A percentile compares a stretch with the other conserved stretches of the same genome.
These are phyloP conservation scores for Drosophila seclusa DNA, from an alignment of 2,888 invertebrate genomes.

Conservation along the genomic window DNA sequence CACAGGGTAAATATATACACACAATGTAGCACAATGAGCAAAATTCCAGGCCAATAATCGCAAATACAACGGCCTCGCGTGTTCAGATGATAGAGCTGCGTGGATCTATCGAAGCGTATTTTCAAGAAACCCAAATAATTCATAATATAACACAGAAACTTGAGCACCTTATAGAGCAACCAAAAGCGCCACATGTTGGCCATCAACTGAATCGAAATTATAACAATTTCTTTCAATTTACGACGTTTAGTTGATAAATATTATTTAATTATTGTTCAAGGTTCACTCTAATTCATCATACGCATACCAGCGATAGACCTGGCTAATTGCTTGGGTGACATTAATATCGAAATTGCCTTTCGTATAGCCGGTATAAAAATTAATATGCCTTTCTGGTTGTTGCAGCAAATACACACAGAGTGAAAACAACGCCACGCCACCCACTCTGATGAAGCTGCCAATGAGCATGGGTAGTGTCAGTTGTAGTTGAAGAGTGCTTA, in stretches of 20 bases:
- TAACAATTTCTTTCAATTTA: background rate
- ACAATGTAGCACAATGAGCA: constrained; percentile 9
- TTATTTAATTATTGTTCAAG: constrained; percentile 14
- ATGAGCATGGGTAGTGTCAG: constrained; percentile 36
- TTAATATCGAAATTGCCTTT: constrained; percentile 56
- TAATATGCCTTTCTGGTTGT: constrained; percentile 11
- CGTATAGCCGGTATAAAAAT: constrained; percentile 27
- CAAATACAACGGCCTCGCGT: background rate
- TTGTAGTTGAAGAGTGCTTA: constrained; percentile 7
- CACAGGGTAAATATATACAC: background rate
- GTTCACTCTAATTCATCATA: constrained; percentile 55
- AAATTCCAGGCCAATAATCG: background rate
- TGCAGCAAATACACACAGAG: constrained; percentile 21
- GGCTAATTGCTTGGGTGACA: constrained; percentile 61
- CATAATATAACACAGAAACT: constrained; percentile 27
- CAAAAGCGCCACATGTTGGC: constrained; percentile 43
- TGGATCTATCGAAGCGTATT: constrained; percentile 27
- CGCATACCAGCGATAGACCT: constrained; percentile 58
- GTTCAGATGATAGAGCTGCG: constrained; percentile 15
- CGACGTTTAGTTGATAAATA: constrained; percentile 4
- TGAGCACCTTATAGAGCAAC: constrained; percentile 29
- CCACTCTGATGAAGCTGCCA: constrained; percentile 5
- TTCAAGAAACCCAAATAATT: constrained; percentile 41
- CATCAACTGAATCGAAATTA: constrained; percentile 37
- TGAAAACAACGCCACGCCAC: constrained; percentile 9